Base-by-base conservation (phyloP, 2,113 vertebrate species). In the Pheucticus melanocephalus region DNA sequence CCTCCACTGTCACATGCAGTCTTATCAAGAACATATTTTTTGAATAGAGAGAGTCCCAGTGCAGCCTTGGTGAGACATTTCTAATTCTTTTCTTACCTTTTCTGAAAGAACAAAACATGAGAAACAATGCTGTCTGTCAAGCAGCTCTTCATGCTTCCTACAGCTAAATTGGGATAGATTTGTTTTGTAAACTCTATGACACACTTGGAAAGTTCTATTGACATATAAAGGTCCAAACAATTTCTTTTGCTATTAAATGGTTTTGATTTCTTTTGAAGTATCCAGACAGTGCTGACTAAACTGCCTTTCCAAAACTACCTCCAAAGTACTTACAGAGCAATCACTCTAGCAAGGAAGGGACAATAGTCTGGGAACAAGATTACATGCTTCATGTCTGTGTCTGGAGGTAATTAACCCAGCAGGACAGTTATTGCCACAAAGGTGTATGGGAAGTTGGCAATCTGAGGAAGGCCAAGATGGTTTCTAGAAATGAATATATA, bases 391-490 rank as follows among this genome's bases (percentile, higher is more conserved):
- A 56, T 28, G 15, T 53, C 63, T 48, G 4, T 45, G 28, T 83
- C 42, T 70, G 33, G 25, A 65, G 3, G 45, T 57, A 92, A 95
- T 93, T 93, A 86, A 10, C 63, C 54, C 82, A 92, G 71, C 25
- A 93, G 54, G 45, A 57, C 16, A 83, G 21, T 19, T 59, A 66
- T 77, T 86, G 71, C 30, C 42, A 66, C 24, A 63, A 82, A 91
- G 50, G 39, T 66, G 10, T 42, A 54, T 70, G 50, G 21, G 24
- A 88, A 84, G 54, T 4, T 88, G 57, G 59, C 59, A 94, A 4
- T 59, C 50, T 79, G 33, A 92, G 45, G 90, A 94, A 93, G 90
- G 88, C 88, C 82, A 95, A 92, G 76, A 35, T 28, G 81, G 42
- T 82, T 15, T 77, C 66, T 73, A 2, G 2, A 80, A 91, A 88